Evolutionary conservation across 2,113 vertebrate species (phyloP), one percentile per base, ranked within the genome.

Genomic region (Leptocoma aspasia): DNA sequence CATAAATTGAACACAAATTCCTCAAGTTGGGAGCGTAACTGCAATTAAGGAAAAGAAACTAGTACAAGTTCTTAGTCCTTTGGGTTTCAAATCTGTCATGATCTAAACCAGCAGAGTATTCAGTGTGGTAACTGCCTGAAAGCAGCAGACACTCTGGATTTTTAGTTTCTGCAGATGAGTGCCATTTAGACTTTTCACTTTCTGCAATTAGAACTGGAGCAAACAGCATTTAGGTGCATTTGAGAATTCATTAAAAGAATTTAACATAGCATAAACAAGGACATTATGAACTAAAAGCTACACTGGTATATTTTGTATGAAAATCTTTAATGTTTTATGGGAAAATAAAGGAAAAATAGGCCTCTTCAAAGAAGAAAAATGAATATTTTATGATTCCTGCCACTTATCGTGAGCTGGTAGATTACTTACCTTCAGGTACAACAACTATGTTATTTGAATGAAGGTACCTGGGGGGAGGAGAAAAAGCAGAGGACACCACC

Each of bases 391-490:
- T 78, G 72, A 63, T 37, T 94, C 68, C 90, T 90, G 85, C 16
- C 86, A 84, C 42, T 89, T 96, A 92, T 81, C 65, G 11, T 88
- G 95, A 96, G 75, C 15, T 90, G 63, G 49, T 86, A 96, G 53
- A 83, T 56, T 61, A 97, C 97, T 98, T 98, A 99, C 99, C 99
- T 99, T 99, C 98, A 15, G 99, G 99, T 98, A 99, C 98, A 94
- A 99, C 98, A 92, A 98, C 98, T 94, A 99, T 99, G 97, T 99
- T 99, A 97, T 99, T 99, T 95, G 99, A 99, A 97, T 99, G 99
- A 92, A 99, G 98, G 97, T 99, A 99, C 96, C 99, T 99, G 78
- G 19, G 72, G 64, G 61, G 35, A 97, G 96, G 60, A 52, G 81
- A 84, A 89, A 96, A 79, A 91, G 89, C 85, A 96, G 89, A 95